Evolutionary conservation across 2,113 vertebrate species (phyloP).

Genomic region (Platycercus adscitus): DNA sequence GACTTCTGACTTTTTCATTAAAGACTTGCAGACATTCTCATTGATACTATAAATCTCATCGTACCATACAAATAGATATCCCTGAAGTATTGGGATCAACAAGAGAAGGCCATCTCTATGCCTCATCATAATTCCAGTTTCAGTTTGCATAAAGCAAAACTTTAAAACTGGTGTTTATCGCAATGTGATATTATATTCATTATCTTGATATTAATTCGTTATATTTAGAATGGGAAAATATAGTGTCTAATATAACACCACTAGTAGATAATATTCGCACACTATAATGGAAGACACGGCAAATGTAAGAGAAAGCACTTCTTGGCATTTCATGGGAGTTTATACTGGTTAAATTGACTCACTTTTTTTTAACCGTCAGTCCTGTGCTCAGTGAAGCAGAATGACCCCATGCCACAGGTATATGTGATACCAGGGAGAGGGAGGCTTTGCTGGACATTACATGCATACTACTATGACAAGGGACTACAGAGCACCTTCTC

Average conservation of each 20-base stretch:
- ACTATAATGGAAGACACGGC: neutral
- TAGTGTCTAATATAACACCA: neutral
- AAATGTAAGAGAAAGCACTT: neutral
- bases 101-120: neutral
- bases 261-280: neutral
- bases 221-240: neutral
- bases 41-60: neutral
- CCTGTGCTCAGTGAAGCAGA: neutral
- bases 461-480: neutral
- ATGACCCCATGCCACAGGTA: neutral
- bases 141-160: neutral
- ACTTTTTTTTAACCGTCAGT: neutral
- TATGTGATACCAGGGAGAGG: neutral
- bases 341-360: neutral
- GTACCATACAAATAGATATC: neutral
- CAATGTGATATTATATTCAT: neutral
- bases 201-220: neutral
- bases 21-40: neutral
- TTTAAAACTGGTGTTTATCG: neutral
- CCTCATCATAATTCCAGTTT: neutral
- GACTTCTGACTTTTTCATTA: neutral
- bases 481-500: neutral
- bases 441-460: neutral
- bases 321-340: neutral
- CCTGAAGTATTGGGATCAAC: neutral